Conservation (phyloP, 2,888 invertebrate genomes). For the Endomychus coccineus region DNA sequence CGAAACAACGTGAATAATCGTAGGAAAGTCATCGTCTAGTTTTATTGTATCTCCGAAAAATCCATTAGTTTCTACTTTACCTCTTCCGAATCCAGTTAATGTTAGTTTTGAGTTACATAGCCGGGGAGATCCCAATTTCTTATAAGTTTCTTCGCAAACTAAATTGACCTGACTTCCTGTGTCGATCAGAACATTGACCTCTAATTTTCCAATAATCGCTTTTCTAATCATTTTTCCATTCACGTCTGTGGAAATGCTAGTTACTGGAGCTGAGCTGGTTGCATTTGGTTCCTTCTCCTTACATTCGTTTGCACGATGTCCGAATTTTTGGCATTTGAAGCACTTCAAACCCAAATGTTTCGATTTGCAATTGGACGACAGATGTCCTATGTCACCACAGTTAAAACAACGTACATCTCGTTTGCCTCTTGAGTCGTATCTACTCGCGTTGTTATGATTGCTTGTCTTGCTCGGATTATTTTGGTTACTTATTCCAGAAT, state of each 20-base stretch:
- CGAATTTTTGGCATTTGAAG: constrained; percentile 27
- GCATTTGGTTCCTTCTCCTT: not conserved
- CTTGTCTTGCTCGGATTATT: not conserved
- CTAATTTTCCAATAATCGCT: not conserved
- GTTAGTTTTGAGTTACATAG: not conserved
- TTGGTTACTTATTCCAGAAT: not conserved
- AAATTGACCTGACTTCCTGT: constrained; percentile 10
- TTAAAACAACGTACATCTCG: constrained; percentile 5
- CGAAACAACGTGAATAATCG: constrained; percentile 5
- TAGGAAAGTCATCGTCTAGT: constrained; percentile 6
- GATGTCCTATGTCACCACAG: constrained; percentile 11
- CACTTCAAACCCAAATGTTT: constrained; percentile 30
- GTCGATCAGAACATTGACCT: constrained; percentile 6
- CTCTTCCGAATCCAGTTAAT: constrained; percentile 3
- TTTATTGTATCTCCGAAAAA: not conserved
- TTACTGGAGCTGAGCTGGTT: not conserved
- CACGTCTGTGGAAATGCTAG: not conserved
- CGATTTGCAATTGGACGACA: constrained; percentile 13
- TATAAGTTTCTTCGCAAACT: constrained; percentile 9
- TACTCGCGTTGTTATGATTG: not conserved
- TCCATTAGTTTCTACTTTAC: constrained; percentile 3
- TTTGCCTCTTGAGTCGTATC: not conserved
- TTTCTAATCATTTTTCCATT: not conserved
- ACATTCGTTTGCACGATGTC: constrained; percentile 18
- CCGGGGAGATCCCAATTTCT: not conserved